Conservation (phyloP, 2,113 vertebrate genomes). For the Melanotaenia duboulayi region DNA sequence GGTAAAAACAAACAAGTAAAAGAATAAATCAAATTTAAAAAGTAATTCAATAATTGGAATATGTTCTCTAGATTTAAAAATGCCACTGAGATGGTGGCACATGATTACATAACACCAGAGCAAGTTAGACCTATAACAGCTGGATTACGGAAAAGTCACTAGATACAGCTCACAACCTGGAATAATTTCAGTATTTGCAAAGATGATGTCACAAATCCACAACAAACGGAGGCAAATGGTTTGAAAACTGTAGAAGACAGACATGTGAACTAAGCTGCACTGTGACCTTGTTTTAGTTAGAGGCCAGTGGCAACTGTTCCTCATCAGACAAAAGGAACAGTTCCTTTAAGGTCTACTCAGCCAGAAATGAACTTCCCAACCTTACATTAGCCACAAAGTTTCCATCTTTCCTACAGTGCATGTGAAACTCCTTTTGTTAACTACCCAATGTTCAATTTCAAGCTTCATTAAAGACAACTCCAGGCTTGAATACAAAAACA, state of each 20-base stretch:
- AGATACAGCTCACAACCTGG: too few species aligned
- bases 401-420: slow-evolving; percentile 28
- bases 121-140: too few species aligned
- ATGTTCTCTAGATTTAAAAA: too few species aligned
- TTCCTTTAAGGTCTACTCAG: slow-evolving; percentile 37
- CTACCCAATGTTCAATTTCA: slow-evolving; percentile 57
- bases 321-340: slow-evolving; percentile 13
- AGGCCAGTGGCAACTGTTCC: slow-evolving; percentile 14
- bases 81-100: too few species aligned
- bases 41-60: too few species aligned
- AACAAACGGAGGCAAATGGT: too few species aligned
- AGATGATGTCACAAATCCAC: too few species aligned
- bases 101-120: too few species aligned
- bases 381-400: slow-evolving; percentile 24
- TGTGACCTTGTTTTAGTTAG: slow-evolving; percentile 20
- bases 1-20: too few species aligned
- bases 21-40: too few species aligned
- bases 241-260: neutral
- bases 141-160: too few species aligned
- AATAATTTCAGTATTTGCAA: too few species aligned
- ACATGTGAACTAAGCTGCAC: neutral
- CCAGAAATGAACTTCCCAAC: slow-evolving; percentile 10
- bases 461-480: slow-evolving; percentile 50
- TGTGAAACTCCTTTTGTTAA: slow-evolving; percentile 37
- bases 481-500: slow-evolving; percentile 27